A percentile compares a stretch with the other conserved stretches of the same genome.
These are phyloP conservation scores for Formica aserva DNA, from an alignment of 2,888 invertebrate species.

Conservation along the genomic window DNA sequence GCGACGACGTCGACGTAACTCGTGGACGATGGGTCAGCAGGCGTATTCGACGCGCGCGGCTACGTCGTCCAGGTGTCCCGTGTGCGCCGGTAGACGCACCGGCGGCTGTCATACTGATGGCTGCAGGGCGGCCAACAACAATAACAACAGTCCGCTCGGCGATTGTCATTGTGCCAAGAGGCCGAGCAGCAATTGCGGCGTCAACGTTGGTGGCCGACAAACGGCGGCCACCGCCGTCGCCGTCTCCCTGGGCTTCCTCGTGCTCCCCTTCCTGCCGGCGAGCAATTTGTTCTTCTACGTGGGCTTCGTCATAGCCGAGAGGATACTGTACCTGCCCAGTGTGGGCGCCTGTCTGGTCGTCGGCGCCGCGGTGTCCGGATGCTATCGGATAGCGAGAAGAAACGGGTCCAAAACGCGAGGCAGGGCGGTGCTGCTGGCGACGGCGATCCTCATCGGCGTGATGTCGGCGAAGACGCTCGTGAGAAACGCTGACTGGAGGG, in stretches of 20 bases:
- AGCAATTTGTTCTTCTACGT: slow-evolving; percentile 99
- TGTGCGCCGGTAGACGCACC: slow-evolving; percentile 89
- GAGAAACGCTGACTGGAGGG: slow-evolving; percentile 96
- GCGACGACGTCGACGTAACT: slow-evolving; percentile 55
- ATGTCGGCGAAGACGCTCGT: slow-evolving; percentile 91
- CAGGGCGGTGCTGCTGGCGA: slow-evolving; percentile 71
- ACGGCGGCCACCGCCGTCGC: slow-evolving; percentile 88
- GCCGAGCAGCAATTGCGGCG: slow-evolving; percentile 77
- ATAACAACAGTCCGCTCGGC: slow-evolving; percentile 87
- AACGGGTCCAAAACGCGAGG: slow-evolving; percentile 85
- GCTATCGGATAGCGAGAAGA: slow-evolving; percentile 80
- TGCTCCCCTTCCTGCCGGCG: slow-evolving; percentile 97
- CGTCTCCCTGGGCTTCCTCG: slow-evolving; percentile 89
- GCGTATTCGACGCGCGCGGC: slow-evolving; percentile 57
- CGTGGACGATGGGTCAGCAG: slow-evolving; percentile 53
- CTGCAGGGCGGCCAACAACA: slow-evolving; percentile 91
- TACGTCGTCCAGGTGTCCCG: slow-evolving; percentile 87
- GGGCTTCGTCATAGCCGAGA: slow-evolving; percentile 98
- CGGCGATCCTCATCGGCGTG: slow-evolving; percentile 89
- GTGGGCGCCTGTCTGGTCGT: slow-evolving; percentile 97
- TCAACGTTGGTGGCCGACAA: slow-evolving; percentile 86
- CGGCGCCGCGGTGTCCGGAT: slow-evolving; percentile 88
- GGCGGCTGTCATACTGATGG: slow-evolving; percentile 91
- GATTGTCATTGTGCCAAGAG: slow-evolving; percentile 86
- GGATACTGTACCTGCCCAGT: slow-evolving; percentile 98